These are phyloP conservation scores for Heliangelus exortis DNA, from an alignment of 2,797 vertebrate species.

Conservation along the genomic window DNA sequence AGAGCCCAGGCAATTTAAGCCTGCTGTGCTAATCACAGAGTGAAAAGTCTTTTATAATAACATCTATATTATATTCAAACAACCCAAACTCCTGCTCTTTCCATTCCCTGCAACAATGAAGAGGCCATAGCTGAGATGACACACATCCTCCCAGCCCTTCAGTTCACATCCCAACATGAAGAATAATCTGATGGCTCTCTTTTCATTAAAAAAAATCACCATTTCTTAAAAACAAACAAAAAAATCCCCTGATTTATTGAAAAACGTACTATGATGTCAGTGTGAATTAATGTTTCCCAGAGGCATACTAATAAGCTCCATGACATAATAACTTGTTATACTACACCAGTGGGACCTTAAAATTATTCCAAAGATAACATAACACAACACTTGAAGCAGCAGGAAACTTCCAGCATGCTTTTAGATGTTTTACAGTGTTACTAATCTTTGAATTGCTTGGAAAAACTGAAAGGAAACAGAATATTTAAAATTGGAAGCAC, in stretches of 20 bases:
- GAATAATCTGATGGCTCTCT: conserved; percentile 44
- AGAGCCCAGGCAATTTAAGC: conserved; percentile 74
- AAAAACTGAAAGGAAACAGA: conserved; percentile 78
- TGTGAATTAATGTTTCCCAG: conserved; percentile 81
- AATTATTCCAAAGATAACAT: conserved; percentile 92
- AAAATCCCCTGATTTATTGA: conserved; percentile 73
- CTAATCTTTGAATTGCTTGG: conserved; percentile 86
- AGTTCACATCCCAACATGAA: not conserved
- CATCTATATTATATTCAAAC: conserved; percentile 52
- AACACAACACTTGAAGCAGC: conserved; percentile 85
- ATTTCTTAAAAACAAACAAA: conserved; percentile 59
- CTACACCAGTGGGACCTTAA: conserved; percentile 82
- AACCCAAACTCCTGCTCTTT: conserved; percentile 27
- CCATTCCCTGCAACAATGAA: conserved; percentile 15
- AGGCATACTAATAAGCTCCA: conserved; percentile 84
- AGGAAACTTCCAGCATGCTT: conserved; percentile 86
- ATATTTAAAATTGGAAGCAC: conserved; percentile 78
- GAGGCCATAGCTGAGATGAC: not conserved
- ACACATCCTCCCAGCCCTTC: not conserved
- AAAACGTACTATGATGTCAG: conserved; percentile 78
- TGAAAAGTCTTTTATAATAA: conserved; percentile 73
- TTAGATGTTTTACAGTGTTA: conserved; percentile 90
- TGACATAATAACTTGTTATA: conserved; percentile 84
- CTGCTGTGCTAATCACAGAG: conserved; percentile 73
- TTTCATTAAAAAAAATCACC: conserved; percentile 4